Conservation (phyloP, 2,888 invertebrate genomes). For the Pristionchus arcanus region DNA sequence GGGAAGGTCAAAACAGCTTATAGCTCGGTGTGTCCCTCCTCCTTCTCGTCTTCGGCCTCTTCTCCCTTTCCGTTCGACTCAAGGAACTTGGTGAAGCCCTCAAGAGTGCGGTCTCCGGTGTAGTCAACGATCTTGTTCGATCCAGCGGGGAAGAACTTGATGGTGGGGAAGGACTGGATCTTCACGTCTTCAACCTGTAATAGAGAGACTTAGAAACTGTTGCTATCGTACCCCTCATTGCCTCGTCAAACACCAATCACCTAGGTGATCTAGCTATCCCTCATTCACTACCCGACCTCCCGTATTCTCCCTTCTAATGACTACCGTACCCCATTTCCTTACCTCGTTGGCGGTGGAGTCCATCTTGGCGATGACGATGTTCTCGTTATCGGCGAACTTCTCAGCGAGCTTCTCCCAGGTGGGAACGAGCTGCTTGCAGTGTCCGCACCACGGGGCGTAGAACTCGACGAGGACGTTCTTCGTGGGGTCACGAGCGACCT, state of each 20-base stretch:
- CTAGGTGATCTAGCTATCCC: background rate
- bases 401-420: constrained; percentile 97
- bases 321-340: constrained; percentile 91
- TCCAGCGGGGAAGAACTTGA: constrained; percentile 94
- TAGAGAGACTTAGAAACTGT: background rate
- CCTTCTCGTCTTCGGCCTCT: constrained; percentile 78
- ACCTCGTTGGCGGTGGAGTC: constrained; percentile 98
- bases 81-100: constrained; percentile 93
- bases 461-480: constrained; percentile 98
- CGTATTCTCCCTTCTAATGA: background rate
- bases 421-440: constrained; percentile 97
- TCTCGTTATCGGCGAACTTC: constrained; percentile 89
- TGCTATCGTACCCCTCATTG: background rate
- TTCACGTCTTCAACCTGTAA: constrained; percentile 77
- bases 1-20: constrained; percentile 57
- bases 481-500: constrained; percentile 88
- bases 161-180: constrained; percentile 87
- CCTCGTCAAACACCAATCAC: background rate
- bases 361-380: constrained; percentile 96
- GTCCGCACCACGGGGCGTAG: constrained; percentile 86
- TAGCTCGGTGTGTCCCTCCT: constrained; percentile 69
- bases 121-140: constrained; percentile 93
- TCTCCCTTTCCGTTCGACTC: constrained; percentile 92
- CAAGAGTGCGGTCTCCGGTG: constrained; percentile 94
- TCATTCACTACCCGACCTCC: background rate